These are phyloP conservation scores for Drosophila sechellia DNA, from an alignment of 1,140 invertebrate genomes.

Conservation along the genomic window DNA sequence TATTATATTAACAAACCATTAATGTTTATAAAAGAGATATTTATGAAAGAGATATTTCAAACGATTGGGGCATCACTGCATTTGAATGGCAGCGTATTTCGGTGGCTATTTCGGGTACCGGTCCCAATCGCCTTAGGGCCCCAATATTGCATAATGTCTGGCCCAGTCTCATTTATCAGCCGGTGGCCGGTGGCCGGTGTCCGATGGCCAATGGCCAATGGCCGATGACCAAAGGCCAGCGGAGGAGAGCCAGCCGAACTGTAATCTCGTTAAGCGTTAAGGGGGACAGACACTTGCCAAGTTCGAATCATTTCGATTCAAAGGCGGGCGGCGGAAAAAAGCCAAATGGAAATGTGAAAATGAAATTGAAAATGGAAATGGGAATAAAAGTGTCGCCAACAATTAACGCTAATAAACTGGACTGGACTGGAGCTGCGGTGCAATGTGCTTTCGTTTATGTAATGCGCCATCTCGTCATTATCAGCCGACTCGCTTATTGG, in stretches of 20 bases:
- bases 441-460: constrained; percentile 70
- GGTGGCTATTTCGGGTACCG: constrained; percentile 30
- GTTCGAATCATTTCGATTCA: constrained; percentile 13
- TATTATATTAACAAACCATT: too few relatives aligned
- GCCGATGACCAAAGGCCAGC: not conserved
- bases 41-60: too few relatives aligned
- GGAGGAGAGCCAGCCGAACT: not conserved
- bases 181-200: not conserved
- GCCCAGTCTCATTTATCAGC: constrained; percentile 9
- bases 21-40: too few relatives aligned
- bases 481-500: constrained; percentile 52
- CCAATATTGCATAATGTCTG: constrained; percentile 34
- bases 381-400: constrained; percentile 53
- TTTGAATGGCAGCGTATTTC: not conserved
- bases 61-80: not conserved
- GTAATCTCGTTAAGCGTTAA: constrained; percentile 76
- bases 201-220: not conserved
- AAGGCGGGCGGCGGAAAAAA: constrained; percentile 19
- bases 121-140: constrained; percentile 32
- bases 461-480: constrained; percentile 58
- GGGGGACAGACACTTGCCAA: constrained; percentile 33
- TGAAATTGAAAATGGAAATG: constrained; percentile 15
- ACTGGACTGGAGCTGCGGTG: constrained; percentile 12
- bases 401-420: constrained; percentile 56
- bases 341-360: constrained; percentile 22